These are phyloP conservation scores for Drymodes brunneopygia DNA, from an alignment of 2,113 vertebrate genomes.

Conservation along the genomic window DNA sequence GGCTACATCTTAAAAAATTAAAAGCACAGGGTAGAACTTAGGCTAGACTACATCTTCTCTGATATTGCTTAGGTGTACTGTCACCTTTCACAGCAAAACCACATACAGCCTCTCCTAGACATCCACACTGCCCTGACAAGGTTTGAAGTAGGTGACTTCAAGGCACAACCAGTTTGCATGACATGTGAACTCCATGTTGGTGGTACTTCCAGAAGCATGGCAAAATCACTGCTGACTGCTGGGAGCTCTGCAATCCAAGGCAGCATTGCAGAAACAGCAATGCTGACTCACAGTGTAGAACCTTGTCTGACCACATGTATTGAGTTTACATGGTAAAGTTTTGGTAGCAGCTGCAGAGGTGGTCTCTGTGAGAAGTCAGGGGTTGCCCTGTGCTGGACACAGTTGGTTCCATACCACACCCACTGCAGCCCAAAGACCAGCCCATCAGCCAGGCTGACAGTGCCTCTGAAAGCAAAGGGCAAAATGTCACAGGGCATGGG, in stretches of 20 bases:
- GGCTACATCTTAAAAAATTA: background rate
- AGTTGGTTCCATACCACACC: background rate
- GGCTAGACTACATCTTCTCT: background rate
- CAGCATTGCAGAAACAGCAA: background rate
- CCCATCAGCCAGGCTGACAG: background rate
- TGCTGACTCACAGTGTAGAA: background rate
- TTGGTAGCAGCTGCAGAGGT: background rate
- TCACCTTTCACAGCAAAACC: background rate
- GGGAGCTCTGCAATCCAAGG: background rate
- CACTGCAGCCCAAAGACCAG: background rate
- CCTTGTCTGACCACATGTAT: background rate
- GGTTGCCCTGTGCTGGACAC: background rate
- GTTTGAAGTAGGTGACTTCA: background rate
- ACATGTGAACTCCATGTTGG: accelerated
- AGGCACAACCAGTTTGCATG: background rate
- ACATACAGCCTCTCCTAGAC: background rate
- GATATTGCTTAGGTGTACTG: background rate
- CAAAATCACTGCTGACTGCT: background rate
- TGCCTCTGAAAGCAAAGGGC: background rate
- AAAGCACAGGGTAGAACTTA: background rate
- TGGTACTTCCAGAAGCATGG: background rate
- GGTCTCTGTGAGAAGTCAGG: background rate
- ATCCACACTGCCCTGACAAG: background rate
- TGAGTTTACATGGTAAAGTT: background rate
- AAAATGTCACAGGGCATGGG: background rate